These are phyloP conservation scores for Sardina pilchardus DNA, from an alignment of 2,113 vertebrate genomes.

Conservation along the genomic window DNA sequence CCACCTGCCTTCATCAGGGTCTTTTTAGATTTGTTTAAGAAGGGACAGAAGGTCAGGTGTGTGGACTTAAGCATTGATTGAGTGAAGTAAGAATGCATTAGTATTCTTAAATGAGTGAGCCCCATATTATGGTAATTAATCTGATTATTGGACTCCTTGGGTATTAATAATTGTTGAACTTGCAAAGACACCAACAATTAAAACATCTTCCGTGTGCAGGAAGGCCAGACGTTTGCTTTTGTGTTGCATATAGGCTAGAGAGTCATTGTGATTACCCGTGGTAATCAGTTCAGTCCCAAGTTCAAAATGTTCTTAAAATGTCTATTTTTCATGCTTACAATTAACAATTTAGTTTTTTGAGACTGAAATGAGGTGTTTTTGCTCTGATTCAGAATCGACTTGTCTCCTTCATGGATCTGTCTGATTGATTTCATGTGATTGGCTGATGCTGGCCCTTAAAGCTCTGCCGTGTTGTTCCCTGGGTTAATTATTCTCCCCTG, in stretches of 20 bases:
- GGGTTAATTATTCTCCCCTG: slow-evolving; percentile 45
- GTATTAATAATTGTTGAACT: too few relatives aligned
- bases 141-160: too few relatives aligned
- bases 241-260: too few relatives aligned
- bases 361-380: neutral
- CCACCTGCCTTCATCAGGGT: too few relatives aligned
- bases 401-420: neutral
- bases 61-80: too few relatives aligned
- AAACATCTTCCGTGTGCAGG: too few relatives aligned
- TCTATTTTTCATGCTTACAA: neutral
- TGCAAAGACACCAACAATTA: too few relatives aligned
- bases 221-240: too few relatives aligned
- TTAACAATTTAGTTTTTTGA: neutral
- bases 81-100: too few relatives aligned
- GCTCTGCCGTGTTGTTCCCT: slow-evolving; percentile 32
- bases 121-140: neutral
- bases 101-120: neutral
- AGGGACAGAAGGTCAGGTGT: too few relatives aligned
- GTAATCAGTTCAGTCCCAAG: neutral
- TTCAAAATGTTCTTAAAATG: neutral
- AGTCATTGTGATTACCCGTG: neutral
- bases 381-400: too few relatives aligned
- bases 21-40: too few relatives aligned
- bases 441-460: slow-evolving; percentile 31
- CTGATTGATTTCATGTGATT: slow-evolving; percentile 37